Conservation (phyloP, 2,888 invertebrate species). For the Drosophila birchii region DNA sequence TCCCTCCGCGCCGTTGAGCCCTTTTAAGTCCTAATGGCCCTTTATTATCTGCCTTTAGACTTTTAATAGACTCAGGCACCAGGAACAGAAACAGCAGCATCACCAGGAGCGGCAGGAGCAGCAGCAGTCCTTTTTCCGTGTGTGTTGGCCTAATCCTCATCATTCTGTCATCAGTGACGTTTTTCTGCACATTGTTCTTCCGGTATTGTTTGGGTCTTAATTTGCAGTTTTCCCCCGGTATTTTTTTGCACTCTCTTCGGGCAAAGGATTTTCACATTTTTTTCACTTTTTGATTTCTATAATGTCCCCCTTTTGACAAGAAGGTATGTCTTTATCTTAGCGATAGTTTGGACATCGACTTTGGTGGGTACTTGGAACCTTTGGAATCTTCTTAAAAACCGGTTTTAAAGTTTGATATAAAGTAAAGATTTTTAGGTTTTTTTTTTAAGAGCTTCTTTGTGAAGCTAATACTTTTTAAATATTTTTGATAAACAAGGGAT, state of each 20-base stretch:
- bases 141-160: constrained; percentile 83
- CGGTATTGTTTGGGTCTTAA: constrained; percentile 72
- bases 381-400: constrained; percentile 4
- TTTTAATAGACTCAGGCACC: constrained; percentile 84
- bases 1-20: constrained; percentile 79
- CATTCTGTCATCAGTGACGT: constrained; percentile 84
- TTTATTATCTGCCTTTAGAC: constrained; percentile 85
- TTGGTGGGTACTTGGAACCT: background rate
- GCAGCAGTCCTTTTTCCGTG: constrained; percentile 46
- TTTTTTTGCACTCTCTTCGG: constrained; percentile 44
- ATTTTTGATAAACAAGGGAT: background rate
- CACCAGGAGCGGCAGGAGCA: constrained; percentile 42
- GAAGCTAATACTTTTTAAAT: background rate
- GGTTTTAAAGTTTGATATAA: background rate
- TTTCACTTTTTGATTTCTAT: constrained; percentile 65
- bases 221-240: constrained; percentile 65
- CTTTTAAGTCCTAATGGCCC: constrained; percentile 85
- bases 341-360: constrained; percentile 1
- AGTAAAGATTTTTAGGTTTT: background rate
- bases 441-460: background rate
- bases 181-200: constrained; percentile 77
- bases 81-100: constrained; percentile 39
- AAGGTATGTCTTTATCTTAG: constrained; percentile 1
- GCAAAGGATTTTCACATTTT: constrained; percentile 62
- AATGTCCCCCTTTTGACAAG: constrained; percentile 19